Evolutionary conservation across 2,888 invertebrate species (phyloP).

Genomic region (Chaitophorus viminalis): DNA sequence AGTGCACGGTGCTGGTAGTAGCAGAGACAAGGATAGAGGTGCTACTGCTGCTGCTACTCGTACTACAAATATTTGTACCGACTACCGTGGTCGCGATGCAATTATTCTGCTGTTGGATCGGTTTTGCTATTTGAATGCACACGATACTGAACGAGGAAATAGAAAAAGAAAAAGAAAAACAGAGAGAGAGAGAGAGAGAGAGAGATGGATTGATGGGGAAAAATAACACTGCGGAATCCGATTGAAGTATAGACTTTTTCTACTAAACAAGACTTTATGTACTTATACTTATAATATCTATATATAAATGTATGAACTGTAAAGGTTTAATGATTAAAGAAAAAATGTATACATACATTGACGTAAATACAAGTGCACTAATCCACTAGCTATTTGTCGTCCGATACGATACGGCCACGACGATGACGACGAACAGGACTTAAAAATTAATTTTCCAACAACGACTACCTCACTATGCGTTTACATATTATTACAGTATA

Average conservation of each 20-base stretch:
- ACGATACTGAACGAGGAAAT: neutral
- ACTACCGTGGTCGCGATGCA: neutral
- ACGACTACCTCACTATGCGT: too few relatives aligned
- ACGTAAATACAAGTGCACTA: neutral
- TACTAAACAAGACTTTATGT: neutral
- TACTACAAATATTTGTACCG: conserved; percentile 28
- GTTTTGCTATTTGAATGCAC: neutral
- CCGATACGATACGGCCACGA: neutral
- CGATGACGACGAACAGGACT: neutral
- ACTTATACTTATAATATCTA: too few relatives aligned
- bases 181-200: neutral
- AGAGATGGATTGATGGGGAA: neutral
- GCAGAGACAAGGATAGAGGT: neutral
- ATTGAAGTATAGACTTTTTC: neutral
- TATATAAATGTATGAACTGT: too few relatives aligned
- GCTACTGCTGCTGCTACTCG: neutral
- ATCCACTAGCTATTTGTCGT: neutral
- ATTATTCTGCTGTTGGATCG: neutral
- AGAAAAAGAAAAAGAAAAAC: neutral
- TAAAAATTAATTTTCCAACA: neutral
- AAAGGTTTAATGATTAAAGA: too few relatives aligned
- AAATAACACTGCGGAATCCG: neutral
- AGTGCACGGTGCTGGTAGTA: neutral
- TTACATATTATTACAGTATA: too few relatives aligned
- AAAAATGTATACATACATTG: neutral